Evolutionary conservation across 1,140 invertebrate species (phyloP).

Genomic region (Polypedilum vanderplanki): DNA sequence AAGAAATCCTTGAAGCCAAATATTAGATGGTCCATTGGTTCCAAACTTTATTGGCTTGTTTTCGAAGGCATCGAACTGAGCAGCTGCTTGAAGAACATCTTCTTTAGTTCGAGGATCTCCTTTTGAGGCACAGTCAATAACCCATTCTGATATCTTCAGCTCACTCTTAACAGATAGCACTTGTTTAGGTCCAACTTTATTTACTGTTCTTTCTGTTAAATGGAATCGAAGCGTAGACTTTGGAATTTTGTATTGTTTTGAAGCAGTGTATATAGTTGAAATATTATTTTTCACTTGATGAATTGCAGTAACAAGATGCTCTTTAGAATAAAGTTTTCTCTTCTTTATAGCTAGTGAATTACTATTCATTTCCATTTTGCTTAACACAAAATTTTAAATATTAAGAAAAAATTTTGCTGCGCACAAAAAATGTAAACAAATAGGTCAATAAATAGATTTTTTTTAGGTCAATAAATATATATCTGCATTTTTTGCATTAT

Average conservation of each 20-base stretch:
- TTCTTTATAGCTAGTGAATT: too few species aligned
- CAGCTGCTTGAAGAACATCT: not conserved
- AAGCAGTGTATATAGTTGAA: not conserved
- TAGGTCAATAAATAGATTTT: too few species aligned
- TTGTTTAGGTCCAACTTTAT: not conserved
- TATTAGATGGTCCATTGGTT: not conserved
- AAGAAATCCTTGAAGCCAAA: not conserved
- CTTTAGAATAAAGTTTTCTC: too few species aligned
- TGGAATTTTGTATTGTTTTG: not conserved
- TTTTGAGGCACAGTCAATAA: not conserved
- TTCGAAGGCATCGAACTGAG: not conserved
- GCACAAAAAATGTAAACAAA: too few species aligned
- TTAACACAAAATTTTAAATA: too few species aligned
- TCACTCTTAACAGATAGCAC: not conserved
- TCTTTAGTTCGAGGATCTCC: not conserved
- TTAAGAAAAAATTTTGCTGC: too few species aligned
- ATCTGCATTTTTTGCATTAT: too few species aligned
- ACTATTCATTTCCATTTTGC: too few species aligned
- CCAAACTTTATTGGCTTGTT: not conserved
- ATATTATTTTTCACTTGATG: not conserved
- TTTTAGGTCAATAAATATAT: too few species aligned
- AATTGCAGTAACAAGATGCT: too few species aligned
- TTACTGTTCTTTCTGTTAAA: not conserved
- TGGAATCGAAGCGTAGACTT: not conserved
- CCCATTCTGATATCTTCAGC: not conserved